Conservation (phyloP, 2,797 vertebrate species). For the Bryconaethiops microstoma region DNA sequence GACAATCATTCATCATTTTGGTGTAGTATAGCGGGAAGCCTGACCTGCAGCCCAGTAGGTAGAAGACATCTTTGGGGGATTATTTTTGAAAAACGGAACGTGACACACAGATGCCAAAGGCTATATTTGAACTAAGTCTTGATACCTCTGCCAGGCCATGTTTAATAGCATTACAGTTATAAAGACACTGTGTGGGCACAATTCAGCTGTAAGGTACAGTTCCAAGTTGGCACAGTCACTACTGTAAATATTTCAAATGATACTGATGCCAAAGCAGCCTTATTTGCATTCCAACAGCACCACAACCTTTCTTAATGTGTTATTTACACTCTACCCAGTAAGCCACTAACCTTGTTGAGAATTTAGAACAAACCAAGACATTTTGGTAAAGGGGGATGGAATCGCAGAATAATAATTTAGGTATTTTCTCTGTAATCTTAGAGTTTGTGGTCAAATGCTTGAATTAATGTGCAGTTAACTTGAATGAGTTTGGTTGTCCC, state of each 20-base stretch:
- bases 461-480: too few relatives aligned
- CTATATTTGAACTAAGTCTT: neutral
- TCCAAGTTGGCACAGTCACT: constrained; percentile 8
- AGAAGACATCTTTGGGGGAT: neutral
- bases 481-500: neutral
- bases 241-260: neutral
- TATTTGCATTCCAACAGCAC: neutral
- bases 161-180: constrained; percentile 42
- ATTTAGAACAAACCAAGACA: neutral
- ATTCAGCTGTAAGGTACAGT: neutral
- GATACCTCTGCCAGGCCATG: constrained; percentile 1
- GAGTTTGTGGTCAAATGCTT: neutral
- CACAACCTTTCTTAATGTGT: neutral
- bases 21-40: neutral
- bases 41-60: neutral
- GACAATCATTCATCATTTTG: neutral
- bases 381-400: neutral
- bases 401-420: neutral
- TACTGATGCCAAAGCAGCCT: neutral
- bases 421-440: neutral
- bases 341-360: neutral
- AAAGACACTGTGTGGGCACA: neutral
- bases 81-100: neutral
- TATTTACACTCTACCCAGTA: neutral
- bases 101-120: neutral